These are phyloP conservation scores for Salarias fasciatus DNA, from an alignment of 2,797 vertebrate species.

Conservation along the genomic window DNA sequence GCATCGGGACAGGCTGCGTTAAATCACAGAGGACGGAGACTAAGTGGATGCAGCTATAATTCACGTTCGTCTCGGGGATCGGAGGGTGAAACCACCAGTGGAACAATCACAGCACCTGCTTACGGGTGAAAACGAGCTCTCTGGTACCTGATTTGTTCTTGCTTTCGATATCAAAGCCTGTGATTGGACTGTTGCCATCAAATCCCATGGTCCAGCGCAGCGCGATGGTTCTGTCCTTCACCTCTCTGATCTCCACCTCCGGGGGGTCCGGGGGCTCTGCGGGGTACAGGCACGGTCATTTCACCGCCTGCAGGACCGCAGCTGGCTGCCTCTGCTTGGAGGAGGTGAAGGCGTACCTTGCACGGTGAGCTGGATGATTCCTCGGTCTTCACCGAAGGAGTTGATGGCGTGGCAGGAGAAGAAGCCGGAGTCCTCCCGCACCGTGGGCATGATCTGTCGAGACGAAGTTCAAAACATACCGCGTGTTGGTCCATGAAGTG, in stretches of 20 bases:
- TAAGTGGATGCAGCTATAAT: conserved; percentile 30
- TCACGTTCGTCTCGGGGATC: conserved; percentile 7
- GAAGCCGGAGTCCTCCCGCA: conserved; percentile 97
- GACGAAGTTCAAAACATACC: too few relatives aligned
- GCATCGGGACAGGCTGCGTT: conserved; percentile 40
- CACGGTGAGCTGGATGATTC: conserved; percentile 98
- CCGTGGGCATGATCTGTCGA: conserved; percentile 93
- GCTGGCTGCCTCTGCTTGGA: too few relatives aligned
- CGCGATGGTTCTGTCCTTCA: conserved; percentile 94
- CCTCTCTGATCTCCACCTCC: conserved; percentile 96
- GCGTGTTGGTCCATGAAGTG: too few relatives aligned
- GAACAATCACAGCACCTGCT: background rate
- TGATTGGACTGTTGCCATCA: conserved; percentile 97
- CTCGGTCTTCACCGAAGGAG: conserved; percentile 97
- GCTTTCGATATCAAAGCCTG: conserved; percentile 98
- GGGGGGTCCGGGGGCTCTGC: conserved; percentile 96
- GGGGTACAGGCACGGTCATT: background rate
- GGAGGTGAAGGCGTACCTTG: conserved; percentile 85
- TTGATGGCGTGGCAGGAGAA: conserved; percentile 99
- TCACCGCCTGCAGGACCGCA: too few relatives aligned
- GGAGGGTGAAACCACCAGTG: too few relatives aligned
- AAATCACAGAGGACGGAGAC: conserved; percentile 26
- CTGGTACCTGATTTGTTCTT: conserved; percentile 96
- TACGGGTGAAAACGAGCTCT: background rate
- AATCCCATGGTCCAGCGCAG: conserved; percentile 99